Percentiles rank a stretch among this genome's conserved stretches.
phyloP scores from a whole-genome alignment of 1,140 invertebrate genomes.

The Copidosoma floridanum region DNA sequence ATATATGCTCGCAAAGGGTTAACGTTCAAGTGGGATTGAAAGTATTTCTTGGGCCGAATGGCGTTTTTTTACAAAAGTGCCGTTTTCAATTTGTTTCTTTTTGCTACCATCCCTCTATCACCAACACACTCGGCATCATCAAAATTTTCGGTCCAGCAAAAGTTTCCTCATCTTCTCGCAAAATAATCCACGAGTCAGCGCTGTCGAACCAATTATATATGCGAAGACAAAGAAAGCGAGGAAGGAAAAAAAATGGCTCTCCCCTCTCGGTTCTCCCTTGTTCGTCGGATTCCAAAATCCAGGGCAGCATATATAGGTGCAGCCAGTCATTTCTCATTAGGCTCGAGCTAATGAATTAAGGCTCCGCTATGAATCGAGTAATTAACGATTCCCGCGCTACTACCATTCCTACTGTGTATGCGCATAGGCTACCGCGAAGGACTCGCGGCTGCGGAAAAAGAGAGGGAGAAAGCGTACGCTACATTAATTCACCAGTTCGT shows the following conservation, averaged over 20 bases:
- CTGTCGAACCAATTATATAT: slow-evolving; percentile 5
- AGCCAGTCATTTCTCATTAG: slow-evolving; percentile 1
- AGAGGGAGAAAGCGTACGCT: background rate
- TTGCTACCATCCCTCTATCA: too few species aligned
- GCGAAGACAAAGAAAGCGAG: background rate
- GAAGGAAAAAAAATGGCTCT: background rate
- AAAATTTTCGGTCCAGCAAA: background rate
- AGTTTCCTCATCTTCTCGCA: background rate
- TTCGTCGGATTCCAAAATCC: too few species aligned
- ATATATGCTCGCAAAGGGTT: too few species aligned
- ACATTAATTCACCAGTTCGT: slow-evolving; percentile 1
- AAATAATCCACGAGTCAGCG: slow-evolving; percentile 2
- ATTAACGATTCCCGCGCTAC: slow-evolving; percentile 7
- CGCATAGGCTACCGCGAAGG: too few species aligned
- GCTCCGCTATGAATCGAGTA: slow-evolving; percentile 3
- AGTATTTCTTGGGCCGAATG: too few species aligned
- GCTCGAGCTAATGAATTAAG: slow-evolving; percentile 8
- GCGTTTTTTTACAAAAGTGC: too few species aligned
- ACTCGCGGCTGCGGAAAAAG: background rate
- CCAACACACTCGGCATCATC: background rate
- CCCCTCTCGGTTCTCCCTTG: too few species aligned
- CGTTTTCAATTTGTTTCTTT: too few species aligned
- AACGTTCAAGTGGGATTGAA: too few species aligned
- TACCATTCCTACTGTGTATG: too few species aligned
- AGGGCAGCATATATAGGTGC: too few species aligned